Percentiles rank a stretch among this genome's conserved stretches.
These are phyloP conservation scores for Aleadryas rufinucha DNA, from an alignment of 2,113 vertebrate genomes.

Conservation along the genomic window DNA sequence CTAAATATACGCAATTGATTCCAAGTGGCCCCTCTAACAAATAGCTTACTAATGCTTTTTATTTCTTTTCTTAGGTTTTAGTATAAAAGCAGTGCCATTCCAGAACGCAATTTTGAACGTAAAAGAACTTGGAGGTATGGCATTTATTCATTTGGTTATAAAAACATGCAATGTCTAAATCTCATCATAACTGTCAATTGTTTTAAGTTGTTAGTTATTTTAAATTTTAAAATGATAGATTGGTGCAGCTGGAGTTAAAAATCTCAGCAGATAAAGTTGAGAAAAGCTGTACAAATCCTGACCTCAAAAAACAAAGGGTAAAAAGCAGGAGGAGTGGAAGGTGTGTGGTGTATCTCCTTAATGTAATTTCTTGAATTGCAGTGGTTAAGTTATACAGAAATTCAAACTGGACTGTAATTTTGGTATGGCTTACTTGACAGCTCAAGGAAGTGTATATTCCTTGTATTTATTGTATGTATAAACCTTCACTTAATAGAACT, in stretches of 20 bases:
- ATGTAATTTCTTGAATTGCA: background rate
- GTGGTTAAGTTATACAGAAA: background rate
- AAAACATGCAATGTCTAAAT: background rate
- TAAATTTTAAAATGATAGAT: background rate
- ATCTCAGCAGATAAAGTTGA: background rate
- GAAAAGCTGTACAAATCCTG: background rate
- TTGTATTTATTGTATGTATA: background rate
- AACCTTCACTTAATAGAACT: background rate
- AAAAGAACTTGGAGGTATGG: conserved; percentile 98
- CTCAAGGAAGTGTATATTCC: background rate
- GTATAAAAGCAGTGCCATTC: conserved; percentile 97
- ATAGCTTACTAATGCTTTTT: conserved; percentile 31
- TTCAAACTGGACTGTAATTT: background rate
- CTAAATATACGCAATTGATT: background rate
- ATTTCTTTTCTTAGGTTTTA: conserved; percentile 86
- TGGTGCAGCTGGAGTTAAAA: background rate
- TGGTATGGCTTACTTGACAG: background rate
- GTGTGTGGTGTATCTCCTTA: background rate
- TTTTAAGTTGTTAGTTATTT: background rate
- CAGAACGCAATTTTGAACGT: conserved; percentile 96
- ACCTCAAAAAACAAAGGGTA: background rate
- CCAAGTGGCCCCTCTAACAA: background rate
- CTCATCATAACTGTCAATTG: background rate
- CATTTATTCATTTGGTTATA: background rate
- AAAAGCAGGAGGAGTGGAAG: background rate